Base-by-base conservation (phyloP, 2,888 invertebrate genomes). In the Blastobasis lacticolella region DNA sequence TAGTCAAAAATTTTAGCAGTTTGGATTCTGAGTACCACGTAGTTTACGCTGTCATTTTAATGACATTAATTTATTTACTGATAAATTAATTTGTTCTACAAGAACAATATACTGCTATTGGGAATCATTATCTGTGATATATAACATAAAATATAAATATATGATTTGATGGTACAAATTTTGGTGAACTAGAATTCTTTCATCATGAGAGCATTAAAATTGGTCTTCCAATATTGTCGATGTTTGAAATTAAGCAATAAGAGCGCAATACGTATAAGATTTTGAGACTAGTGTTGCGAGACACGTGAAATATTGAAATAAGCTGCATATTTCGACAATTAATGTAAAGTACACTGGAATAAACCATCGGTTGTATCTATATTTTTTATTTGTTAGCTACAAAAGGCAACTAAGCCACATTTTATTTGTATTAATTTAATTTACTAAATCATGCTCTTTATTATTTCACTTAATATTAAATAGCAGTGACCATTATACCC, bases 1-100 rank as follows among this genome's bases (percentile, higher is more conserved):
- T 66, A 68, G 74, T 81, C 78, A 80, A 75, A 75, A 65, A 53
- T 47, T 45, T 56, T 41, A 51, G 48, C 51, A 37, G 38, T 48
- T 46, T 46, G 40, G 23, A 45, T 36, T 42, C 50, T 47, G 48
- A 49, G 47, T 45, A 38, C 38, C 41, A 49, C 40, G 8, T 50
- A 48, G 42, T 38, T 10, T 48, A 40, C 48, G 10, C 42, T 42
- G 42, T 10, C 42, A 42, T n/a, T n/a, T 9, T 6, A n/a, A 42
- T 10, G 10, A 46, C 37, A 37, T 5, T 10, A 7, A 7, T 10
- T 45, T n/a, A 10, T 10, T 45, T 45, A 45, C 23, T 45, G 10
- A 45, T 45, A 10, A 10, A 42, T 42, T 42, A 5, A 8, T 42
- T 9, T 42, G 10, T 42, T 42, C 9, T 42, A 42, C 10, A 9